These are phyloP conservation scores for Benitochromis conjunctus DNA, from an alignment of 2,113 vertebrate species.

Conservation along the genomic window DNA sequence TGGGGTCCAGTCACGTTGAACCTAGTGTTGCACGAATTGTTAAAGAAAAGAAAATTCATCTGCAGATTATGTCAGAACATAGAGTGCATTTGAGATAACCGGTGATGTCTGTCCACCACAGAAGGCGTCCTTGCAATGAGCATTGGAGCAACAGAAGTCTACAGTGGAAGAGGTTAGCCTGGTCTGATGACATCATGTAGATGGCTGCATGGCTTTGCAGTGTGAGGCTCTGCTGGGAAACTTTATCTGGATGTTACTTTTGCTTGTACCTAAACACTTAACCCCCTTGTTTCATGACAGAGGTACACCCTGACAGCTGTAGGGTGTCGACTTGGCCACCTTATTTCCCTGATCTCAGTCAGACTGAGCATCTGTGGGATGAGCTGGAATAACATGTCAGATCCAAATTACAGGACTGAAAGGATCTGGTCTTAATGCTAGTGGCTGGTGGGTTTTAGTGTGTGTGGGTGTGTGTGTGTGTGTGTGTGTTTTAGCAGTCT, in stretches of 20 bases:
- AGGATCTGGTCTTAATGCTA: background rate
- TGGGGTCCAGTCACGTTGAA: background rate
- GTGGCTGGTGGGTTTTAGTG: background rate
- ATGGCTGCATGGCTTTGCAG: background rate
- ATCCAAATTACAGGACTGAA: background rate
- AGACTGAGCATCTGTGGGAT: background rate
- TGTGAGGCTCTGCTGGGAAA: background rate
- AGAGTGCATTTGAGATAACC: background rate
- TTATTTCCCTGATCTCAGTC: background rate
- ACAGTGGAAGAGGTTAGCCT: background rate
- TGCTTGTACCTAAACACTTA: background rate
- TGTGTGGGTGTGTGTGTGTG: background rate
- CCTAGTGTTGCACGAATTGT: background rate
- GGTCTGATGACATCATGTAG: background rate
- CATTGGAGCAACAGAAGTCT: background rate
- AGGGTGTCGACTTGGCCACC: background rate
- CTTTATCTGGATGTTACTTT: background rate
- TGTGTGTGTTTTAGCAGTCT: background rate
- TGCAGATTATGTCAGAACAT: background rate
- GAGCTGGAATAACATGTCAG: background rate
- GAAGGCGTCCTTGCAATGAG: too few species aligned
- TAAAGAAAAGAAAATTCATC: background rate
- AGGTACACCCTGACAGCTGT: background rate
- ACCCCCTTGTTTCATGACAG: background rate
- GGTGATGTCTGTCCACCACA: background rate